Evolutionary conservation across 64 coral and sea anemone species (phyloP).

Genomic region (Anthopleura sola): DNA sequence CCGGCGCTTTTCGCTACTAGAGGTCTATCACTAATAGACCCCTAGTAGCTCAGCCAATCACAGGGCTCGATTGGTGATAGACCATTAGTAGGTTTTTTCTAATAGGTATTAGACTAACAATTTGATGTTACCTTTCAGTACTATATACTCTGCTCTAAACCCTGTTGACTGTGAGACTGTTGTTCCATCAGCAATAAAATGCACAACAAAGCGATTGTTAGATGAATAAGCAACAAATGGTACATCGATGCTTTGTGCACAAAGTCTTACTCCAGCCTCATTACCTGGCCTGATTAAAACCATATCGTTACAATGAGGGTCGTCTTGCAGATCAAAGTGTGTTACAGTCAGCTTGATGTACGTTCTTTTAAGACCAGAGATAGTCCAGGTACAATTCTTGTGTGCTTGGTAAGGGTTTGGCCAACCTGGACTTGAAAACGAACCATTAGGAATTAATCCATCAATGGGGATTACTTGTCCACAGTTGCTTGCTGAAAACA

Average conservation of each 20-base stretch:
- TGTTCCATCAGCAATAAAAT: conserved; percentile 3
- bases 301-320: not conserved
- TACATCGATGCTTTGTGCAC: not conserved
- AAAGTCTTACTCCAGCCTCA: not conserved
- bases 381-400: not conserved
- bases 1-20: no score
- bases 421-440: conserved; percentile 13
- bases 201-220: not conserved
- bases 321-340: not conserved
- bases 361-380: not conserved
- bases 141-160: not conserved
- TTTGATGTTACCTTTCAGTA: not conserved
- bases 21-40: no score
- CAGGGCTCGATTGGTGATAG: no score
- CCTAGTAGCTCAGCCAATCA: no score
- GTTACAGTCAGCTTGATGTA: conserved; percentile 10
- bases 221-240: not conserved
- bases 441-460: not conserved
- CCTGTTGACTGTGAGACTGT: not conserved
- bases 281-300: not conserved
- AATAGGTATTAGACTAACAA: no score
- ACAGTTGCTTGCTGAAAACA: not conserved
- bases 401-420: not conserved
- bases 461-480: not conserved
- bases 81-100: no score